Conservation (phyloP, 2,113 vertebrate species). For the Ploceus nigricollis region DNA sequence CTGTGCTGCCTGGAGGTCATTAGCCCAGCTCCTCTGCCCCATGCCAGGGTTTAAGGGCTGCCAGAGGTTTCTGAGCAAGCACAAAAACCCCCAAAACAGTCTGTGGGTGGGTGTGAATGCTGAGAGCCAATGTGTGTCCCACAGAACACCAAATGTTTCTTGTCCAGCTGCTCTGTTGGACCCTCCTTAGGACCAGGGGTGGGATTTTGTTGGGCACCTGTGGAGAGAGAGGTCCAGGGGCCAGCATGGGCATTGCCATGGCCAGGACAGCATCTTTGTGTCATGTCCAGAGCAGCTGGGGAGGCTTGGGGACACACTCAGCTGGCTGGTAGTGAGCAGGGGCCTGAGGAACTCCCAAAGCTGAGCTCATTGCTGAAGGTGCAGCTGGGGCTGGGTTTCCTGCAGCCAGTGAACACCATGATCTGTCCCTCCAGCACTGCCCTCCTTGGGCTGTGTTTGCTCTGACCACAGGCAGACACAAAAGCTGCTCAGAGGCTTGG, state of each 20-base stretch:
- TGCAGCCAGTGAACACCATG: neutral
- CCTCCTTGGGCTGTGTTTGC: fast-evolving
- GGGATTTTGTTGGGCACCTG: neutral
- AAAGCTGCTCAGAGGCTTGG: neutral
- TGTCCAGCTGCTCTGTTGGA: neutral
- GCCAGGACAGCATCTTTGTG: neutral
- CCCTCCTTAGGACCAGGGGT: neutral
- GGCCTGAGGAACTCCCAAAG: neutral
- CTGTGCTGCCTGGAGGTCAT: neutral
- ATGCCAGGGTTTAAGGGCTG: neutral
- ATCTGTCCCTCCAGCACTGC: fast-evolving
- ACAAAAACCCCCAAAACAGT: fast-evolving
- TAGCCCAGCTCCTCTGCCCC: fast-evolving
- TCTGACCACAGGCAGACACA: neutral
- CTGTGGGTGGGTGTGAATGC: neutral
- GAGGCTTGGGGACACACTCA: neutral
- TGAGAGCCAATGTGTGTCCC: neutral
- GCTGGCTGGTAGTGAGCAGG: neutral
- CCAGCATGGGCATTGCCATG: neutral
- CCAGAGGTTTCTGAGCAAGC: neutral
- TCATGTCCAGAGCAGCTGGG: neutral
- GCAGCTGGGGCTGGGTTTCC: neutral
- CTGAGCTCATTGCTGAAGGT: neutral
- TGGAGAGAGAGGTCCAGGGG: fast-evolving
- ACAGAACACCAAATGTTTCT: neutral